Evolutionary conservation across 2,797 vertebrate genomes (phyloP).

Genomic region (Hydrophis major): DNA sequence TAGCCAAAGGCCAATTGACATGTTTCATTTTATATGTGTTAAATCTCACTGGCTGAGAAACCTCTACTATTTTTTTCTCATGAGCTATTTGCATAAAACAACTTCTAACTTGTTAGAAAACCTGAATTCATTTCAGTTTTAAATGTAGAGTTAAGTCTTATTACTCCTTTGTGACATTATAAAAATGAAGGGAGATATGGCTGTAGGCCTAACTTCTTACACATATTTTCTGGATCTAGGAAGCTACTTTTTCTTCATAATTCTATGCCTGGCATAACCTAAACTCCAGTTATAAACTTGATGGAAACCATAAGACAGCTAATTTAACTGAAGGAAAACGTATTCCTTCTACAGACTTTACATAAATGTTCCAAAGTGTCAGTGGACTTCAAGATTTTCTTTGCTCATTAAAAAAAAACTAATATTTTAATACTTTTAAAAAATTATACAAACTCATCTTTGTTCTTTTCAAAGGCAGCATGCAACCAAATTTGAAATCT

Average conservation of each 20-base stretch:
- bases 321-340: neutral
- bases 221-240: neutral
- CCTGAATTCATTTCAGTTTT: neutral
- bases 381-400: neutral
- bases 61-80: conserved; percentile 3
- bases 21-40: neutral
- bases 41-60: neutral
- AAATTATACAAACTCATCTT: neutral
- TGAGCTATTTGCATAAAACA: neutral
- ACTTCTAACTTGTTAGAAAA: neutral
- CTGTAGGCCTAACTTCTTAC: neutral
- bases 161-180: neutral
- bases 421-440: neutral
- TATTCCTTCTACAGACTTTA: neutral
- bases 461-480: neutral
- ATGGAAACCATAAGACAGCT: neutral
- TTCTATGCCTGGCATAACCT: neutral
- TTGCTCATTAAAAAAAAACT: neutral
- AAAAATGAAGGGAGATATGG: neutral
- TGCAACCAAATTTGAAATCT: neutral
- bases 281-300: neutral
- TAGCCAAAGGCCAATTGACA: conserved; percentile 7
- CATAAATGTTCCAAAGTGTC: neutral
- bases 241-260: neutral
- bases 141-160: neutral